These are phyloP conservation scores for Hycleus phaleratus DNA, from an alignment of 1,140 invertebrate species.

Conservation along the genomic window DNA sequence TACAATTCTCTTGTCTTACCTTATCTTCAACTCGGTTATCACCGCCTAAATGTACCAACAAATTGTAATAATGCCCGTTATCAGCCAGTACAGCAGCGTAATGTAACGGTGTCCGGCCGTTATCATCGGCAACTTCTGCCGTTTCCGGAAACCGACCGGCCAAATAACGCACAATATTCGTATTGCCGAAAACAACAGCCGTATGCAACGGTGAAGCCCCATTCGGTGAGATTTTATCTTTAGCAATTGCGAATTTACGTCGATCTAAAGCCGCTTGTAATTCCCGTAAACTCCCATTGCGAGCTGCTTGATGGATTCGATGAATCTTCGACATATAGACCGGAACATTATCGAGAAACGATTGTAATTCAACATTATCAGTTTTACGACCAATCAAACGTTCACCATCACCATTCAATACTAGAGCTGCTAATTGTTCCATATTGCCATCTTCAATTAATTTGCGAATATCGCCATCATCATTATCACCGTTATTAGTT, in stretches of 20 bases:
- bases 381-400: constrained; percentile 66
- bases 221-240: constrained; percentile 68
- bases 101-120: constrained; percentile 83
- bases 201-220: constrained; percentile 92
- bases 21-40: constrained; percentile 76
- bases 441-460: constrained; percentile 70
- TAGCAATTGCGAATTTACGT: constrained; percentile 82
- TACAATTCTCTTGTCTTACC: constrained; percentile 46
- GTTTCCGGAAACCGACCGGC: constrained; percentile 80
- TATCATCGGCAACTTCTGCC: constrained; percentile 61
- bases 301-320: constrained; percentile 77
- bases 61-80: constrained; percentile 81
- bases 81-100: constrained; percentile 80
- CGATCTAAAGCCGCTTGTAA: constrained; percentile 79
- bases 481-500: constrained; percentile 33
- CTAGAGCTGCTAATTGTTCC: constrained; percentile 81
- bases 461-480: constrained; percentile 44
- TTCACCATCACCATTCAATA: constrained; percentile 78
- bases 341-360: constrained; percentile 84
- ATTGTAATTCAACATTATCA: constrained; percentile 72
- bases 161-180: constrained; percentile 55
- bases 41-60: constrained; percentile 75
- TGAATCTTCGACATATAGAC: constrained; percentile 87
- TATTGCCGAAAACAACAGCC: constrained; percentile 74
- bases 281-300: constrained; percentile 73